Conservation (phyloP, 2,888 invertebrate genomes). For the Copidosoma aretas region DNA sequence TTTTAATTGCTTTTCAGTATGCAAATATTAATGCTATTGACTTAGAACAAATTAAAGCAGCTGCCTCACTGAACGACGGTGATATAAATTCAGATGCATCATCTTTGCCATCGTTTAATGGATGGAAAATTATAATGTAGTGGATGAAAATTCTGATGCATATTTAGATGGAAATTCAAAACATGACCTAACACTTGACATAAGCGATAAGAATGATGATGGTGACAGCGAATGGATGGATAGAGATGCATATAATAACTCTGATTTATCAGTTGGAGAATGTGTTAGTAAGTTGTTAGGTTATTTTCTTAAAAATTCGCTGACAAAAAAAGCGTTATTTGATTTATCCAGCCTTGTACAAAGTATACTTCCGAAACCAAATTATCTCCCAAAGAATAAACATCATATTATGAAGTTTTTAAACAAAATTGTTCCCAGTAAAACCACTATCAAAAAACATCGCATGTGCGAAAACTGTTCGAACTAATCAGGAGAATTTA, state of each 20-base stretch:
- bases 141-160: too few species aligned
- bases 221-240: too few species aligned
- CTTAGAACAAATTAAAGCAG: too few species aligned
- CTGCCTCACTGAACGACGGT: too few species aligned
- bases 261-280: constrained; percentile 9
- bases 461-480: constrained; percentile 32
- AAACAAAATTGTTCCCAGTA: constrained; percentile 18
- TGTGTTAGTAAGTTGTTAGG: constrained; percentile 7
- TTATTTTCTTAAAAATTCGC: constrained; percentile 13
- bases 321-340: constrained; percentile 18
- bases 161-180: too few species aligned
- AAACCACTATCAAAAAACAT: constrained; percentile 19
- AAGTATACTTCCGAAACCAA: constrained; percentile 26
- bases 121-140: too few species aligned
- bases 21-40: too few species aligned
- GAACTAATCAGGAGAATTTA: constrained; percentile 11
- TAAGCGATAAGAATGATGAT: too few species aligned
- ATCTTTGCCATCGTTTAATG: too few species aligned
- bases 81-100: too few species aligned
- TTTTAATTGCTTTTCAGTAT: too few species aligned
- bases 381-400: constrained; percentile 28
- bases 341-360: constrained; percentile 16
- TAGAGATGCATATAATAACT: background rate
- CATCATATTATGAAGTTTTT: constrained; percentile 28
- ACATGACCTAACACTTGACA: too few species aligned